A percentile compares a stretch with the other conserved stretches of the same genome.
These are phyloP conservation scores for Polyploca ridens DNA, from an alignment of 2,888 invertebrate species.

Conservation along the genomic window DNA sequence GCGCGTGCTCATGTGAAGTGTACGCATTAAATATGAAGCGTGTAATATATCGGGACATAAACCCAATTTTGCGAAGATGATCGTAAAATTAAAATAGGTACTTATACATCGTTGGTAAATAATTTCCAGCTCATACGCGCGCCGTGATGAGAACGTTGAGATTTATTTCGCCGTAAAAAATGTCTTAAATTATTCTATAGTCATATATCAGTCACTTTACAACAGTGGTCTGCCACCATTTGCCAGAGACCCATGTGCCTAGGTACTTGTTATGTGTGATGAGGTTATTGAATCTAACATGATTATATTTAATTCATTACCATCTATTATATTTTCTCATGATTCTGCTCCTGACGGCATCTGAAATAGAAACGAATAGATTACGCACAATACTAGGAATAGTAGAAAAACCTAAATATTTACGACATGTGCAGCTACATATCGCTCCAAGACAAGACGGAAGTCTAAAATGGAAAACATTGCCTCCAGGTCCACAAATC, in stretches of 20 bases:
- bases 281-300: background rate
- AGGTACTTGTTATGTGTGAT: background rate
- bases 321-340: no score
- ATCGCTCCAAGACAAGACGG: background rate
- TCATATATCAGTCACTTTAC: background rate
- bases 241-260: background rate
- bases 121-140: slow-evolving; percentile 41
- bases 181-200: background rate
- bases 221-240: background rate
- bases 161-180: background rate
- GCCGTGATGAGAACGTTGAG: slow-evolving; percentile 19
- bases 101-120: slow-evolving; percentile 23
- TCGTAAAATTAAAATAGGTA: slow-evolving; percentile 21
- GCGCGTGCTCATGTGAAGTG: slow-evolving; percentile 26
- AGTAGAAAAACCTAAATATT: slow-evolving; percentile 4
- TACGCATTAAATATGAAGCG: slow-evolving; percentile 23
- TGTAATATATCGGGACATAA: slow-evolving; percentile 51
- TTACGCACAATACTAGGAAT: background rate
- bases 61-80: slow-evolving; percentile 52
- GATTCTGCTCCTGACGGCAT: no score
- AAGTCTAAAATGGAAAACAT: slow-evolving; percentile 13
- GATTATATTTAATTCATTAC: background rate
- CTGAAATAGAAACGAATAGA: background rate
- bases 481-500: background rate
- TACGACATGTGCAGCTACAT: background rate